Evolutionary conservation across 1,140 invertebrate species (phyloP), one percentile per base, ranked within the genome.

Genomic region (Panagrolaimus sp.): DNA sequence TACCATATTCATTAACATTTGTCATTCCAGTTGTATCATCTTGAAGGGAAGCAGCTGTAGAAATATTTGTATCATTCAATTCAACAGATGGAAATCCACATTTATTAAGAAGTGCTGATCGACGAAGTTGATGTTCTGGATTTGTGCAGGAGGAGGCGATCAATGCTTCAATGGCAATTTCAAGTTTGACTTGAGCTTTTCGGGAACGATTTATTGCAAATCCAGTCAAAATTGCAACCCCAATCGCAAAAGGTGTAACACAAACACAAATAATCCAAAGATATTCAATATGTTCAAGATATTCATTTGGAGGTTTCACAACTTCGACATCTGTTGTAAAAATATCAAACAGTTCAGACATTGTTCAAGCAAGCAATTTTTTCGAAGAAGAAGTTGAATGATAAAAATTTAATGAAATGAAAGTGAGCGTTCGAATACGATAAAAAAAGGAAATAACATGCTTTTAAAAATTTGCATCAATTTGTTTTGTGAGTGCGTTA

Each of bases 1-100:
- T 55, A 58, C 52, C 52, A 28, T 58, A 58, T 58, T 58, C 52
- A 58, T 58, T 58, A 28, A 58, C 17, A 28, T 10, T 58, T 58
- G 14, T 12, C 21, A 26, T 26, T 2, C 14, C 52, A 58, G 14
- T 58, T 8, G 52, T 21, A 17, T 58, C 52, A 58, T 58, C 52
- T 28, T 58, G 52, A 21, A 58, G 28, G 10, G 52, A 21, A 21
- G 14, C 52, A 21, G 21, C 52, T 2, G 52, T 58, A 12, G 52
- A 12, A 58, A 58, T 28, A 12, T 58, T 21, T 21, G 21, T 28
- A 24, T 58, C 52, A 26, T 26, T 58, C 2, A 58, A 21, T 58
- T 58, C 52, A 21, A 58, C 52, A 58, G 21, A 26, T 28, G 52
- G 52, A 21, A 58, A 58, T 58, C 52, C 52, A n/a, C 52, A 58